These are phyloP conservation scores for Kryptolebias ocellatus DNA, from an alignment of 2,797 vertebrate genomes.

Conservation along the genomic window DNA sequence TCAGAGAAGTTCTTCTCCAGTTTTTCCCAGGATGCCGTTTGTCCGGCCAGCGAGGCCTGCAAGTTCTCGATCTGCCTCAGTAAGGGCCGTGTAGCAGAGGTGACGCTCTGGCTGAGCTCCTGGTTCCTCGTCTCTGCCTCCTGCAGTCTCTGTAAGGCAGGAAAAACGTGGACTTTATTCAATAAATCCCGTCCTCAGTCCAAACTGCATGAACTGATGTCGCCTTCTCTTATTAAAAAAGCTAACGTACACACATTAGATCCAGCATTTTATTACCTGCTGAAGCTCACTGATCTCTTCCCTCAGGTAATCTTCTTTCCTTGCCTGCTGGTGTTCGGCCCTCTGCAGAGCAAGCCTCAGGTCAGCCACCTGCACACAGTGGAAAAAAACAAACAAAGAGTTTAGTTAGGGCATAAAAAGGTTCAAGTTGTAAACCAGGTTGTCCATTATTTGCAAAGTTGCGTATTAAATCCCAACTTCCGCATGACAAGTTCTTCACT, in stretches of 20 bases:
- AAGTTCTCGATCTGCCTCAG: conserved; percentile 97
- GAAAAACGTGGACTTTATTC: background rate
- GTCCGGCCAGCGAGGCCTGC: conserved; percentile 91
- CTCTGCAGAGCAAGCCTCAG: conserved; percentile 91
- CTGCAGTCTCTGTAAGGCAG: conserved; percentile 87
- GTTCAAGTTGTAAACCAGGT: background rate
- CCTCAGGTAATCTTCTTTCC: conserved; percentile 97
- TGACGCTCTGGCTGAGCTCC: conserved; percentile 94
- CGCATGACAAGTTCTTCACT: too few relatives aligned
- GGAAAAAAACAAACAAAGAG: background rate
- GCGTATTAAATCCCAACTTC: background rate
- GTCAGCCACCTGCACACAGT: conserved; percentile 87
- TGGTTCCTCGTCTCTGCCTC: conserved; percentile 95
- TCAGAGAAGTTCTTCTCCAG: conserved; percentile 96
- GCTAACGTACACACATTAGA: background rate
- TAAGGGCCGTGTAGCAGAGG: conserved; percentile 92
- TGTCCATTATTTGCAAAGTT: background rate
- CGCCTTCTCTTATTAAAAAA: background rate
- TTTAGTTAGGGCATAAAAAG: background rate
- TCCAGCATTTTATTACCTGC: conserved; percentile 80
- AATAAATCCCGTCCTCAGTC: background rate
- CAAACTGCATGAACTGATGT: background rate
- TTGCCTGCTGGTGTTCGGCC: conserved; percentile 92
- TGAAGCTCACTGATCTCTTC: conserved; percentile 95
- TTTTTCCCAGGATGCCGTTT: conserved; percentile 94